Base-by-base conservation (phyloP, 2,113 vertebrate genomes). In the Solea solea region DNA sequence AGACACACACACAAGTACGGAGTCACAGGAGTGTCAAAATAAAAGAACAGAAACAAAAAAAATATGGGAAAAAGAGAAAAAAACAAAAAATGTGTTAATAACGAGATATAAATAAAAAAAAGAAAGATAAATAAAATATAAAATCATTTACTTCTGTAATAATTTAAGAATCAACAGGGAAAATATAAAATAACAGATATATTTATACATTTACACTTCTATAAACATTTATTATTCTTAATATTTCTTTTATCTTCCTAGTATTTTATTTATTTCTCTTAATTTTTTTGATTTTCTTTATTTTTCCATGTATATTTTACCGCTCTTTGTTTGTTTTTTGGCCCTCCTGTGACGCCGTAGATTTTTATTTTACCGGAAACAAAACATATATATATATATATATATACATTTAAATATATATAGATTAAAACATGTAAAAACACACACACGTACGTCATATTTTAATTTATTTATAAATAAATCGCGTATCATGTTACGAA, bases 401-500 rank as follows among this genome's bases (percentile, higher is more conserved):
- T 21, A 21, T 21, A 21, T 21, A 21, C 1, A 21, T 21, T 21
- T 21, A 21, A 21, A 21, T 21, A 21, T 21, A 34, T 4, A 34
- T 34, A 34, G 34, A 34, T 34, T 34, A 4, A 3, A 34, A 34
- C 34, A 34, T 34, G 34, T 34, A 34, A 34, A 34, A 3, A 34
- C 25, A 54, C 62, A 68, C 72, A 68, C 8, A 55, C 28, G 51
- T 39, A 66, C n/a, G 14, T 8, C 8, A 5, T 41, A 39, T 48
- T 73, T 42, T 69, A 34, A 3, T 55, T 34, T 13, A 8, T 14
- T 34, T 41, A 16, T 9, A 52, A 64, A 76, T 65, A 80, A 83
- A 81, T 86, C 72, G 59, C 78, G 60, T 72, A 82, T 78, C 84
- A 83, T 63, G 81, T 86, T 56, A 73, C 77, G 34, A 4, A 34